Evolutionary conservation across 1,140 invertebrate species (phyloP).

Genomic region (Leucophenga varia): DNA sequence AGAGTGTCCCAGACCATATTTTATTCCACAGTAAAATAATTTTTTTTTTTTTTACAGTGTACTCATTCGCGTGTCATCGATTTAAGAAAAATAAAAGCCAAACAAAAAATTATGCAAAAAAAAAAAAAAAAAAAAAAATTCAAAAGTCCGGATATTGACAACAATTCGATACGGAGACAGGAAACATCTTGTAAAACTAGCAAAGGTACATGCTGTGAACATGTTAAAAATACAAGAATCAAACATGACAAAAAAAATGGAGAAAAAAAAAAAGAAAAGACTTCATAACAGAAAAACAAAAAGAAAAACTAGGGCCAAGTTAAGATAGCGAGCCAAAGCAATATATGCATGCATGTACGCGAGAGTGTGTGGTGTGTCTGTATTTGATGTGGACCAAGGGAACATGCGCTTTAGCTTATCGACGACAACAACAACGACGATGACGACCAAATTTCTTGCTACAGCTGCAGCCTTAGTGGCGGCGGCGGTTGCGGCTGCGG

Average conservation of each 20-base stretch:
- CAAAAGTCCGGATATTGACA: conserved; percentile 44
- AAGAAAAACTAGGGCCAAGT: conserved; percentile 7
- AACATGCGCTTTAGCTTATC: conserved; percentile 10
- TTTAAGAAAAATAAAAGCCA: too few species aligned
- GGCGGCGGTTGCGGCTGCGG: conserved; percentile 7
- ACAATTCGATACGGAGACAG: conserved; percentile 54
- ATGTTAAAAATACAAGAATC: conserved; percentile 32
- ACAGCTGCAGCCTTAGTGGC: conserved; percentile 7
- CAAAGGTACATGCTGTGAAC: conserved; percentile 53
- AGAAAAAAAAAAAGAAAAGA: too few species aligned
- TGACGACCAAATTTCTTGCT: neutral
- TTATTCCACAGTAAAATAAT: too few species aligned
- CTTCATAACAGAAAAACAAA: too few species aligned
- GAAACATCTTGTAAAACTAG: conserved; percentile 56
- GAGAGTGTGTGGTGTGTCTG: too few species aligned
- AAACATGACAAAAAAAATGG: conserved; percentile 13
- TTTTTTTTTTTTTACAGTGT: too few species aligned
- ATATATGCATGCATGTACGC: too few species aligned
- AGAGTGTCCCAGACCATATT: too few species aligned
- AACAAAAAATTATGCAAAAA: too few species aligned
- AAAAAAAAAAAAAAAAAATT: neutral
- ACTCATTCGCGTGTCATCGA: too few species aligned
- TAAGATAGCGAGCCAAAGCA: too few species aligned
- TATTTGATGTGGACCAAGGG: too few species aligned
- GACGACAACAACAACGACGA: conserved; percentile 2